Conservation (phyloP, 2,888 invertebrate species). For the Hypomecis punctinalis region DNA sequence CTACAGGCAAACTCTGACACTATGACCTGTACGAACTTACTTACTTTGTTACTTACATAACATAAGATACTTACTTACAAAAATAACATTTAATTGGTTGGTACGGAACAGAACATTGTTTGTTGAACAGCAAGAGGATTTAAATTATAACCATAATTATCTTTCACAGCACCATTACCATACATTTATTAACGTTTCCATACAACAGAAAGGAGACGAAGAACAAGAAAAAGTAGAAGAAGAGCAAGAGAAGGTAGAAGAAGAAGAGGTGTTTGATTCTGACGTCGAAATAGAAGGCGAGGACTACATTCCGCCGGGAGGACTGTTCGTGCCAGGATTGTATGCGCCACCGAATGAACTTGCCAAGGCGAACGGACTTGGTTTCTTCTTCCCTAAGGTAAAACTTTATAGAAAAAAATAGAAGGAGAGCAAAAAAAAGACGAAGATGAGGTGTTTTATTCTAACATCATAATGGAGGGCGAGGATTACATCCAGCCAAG, state of each 20-base stretch:
- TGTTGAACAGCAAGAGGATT: too few species aligned
- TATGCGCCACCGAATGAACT: constrained; percentile 74
- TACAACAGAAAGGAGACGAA: constrained; percentile 19
- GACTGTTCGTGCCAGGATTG: constrained; percentile 75
- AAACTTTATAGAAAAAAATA: too few species aligned
- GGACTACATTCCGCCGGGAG: constrained; percentile 77
- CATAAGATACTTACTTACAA: too few species aligned
- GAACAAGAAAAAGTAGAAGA: constrained; percentile 35
- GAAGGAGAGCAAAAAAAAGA: constrained; percentile 52
- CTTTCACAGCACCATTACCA: too few species aligned
- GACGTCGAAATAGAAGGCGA: constrained; percentile 73
- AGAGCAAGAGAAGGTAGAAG: constrained; percentile 55
- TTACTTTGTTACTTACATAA: too few species aligned
- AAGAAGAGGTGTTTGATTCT: constrained; percentile 70
- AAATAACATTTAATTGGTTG: too few species aligned
- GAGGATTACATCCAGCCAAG: constrained; percentile 79
- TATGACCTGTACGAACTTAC: too few species aligned
- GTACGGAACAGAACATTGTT: too few species aligned
- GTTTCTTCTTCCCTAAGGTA: constrained; percentile 74
- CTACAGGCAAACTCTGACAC: too few species aligned
- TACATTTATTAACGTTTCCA: constrained; percentile 19
- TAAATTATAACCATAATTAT: too few species aligned
- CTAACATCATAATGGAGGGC: constrained; percentile 69
- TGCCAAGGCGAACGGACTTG: constrained; percentile 71
- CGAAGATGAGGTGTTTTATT: constrained; percentile 70